A percentile compares a stretch with the other conserved stretches of the same genome.
Evolutionary conservation across 1,140 invertebrate genomes (phyloP).

Genomic region (Ridgeia piscesae): DNA sequence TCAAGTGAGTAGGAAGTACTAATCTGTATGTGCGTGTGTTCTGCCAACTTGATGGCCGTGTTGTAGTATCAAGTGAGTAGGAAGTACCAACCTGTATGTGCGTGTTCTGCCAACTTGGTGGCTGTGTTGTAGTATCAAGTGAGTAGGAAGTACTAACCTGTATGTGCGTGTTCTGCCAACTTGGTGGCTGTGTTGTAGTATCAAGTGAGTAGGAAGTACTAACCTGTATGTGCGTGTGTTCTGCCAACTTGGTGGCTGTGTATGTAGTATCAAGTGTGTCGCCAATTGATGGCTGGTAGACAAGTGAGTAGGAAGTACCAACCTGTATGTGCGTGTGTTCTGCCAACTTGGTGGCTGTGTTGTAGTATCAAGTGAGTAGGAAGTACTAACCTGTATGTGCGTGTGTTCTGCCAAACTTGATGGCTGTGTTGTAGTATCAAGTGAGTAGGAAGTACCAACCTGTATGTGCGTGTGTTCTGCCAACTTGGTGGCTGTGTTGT

Average conservation of each 20-base stretch:
- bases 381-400: neutral
- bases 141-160: neutral
- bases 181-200: too few species aligned
- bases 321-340: neutral
- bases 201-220: neutral
- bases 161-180: neutral
- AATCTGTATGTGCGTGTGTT: too few species aligned
- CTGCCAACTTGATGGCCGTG: too few species aligned
- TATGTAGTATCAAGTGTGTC: neutral
- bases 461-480: neutral
- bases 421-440: too few species aligned
- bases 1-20: too few species aligned
- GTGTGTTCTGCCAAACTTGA: neutral
- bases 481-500: too few species aligned
- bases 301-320: neutral
- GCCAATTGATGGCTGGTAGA: too few species aligned
- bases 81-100: neutral
- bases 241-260: too few species aligned
- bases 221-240: neutral
- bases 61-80: too few species aligned
- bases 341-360: too few species aligned
- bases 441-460: neutral
- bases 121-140: too few species aligned
- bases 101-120: neutral
- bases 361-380: too few species aligned